Percentiles rank a stretch among this genome's conserved stretches.
phyloP scores from a whole-genome alignment of 2,797 vertebrate species.

The Benthosema pterotum region DNA sequence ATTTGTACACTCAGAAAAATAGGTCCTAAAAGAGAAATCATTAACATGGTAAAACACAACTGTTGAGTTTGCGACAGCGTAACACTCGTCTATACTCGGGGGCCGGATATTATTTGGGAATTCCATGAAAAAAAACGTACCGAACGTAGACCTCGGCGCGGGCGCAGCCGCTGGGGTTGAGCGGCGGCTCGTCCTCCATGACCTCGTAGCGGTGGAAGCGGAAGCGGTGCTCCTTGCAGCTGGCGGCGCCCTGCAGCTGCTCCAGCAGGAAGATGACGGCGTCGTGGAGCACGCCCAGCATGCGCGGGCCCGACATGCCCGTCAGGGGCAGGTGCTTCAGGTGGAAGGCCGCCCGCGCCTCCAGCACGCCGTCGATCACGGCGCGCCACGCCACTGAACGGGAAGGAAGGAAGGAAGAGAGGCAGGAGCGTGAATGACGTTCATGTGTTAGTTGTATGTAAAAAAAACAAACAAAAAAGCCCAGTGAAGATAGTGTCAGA shows the following conservation, averaged over 20 bases:
- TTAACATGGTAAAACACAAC: too few relatives aligned
- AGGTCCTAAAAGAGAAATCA: too few relatives aligned
- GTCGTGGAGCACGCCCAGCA: constrained; percentile 89
- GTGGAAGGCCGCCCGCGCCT: constrained; percentile 85
- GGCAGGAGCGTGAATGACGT: too few relatives aligned
- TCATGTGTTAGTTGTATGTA: too few relatives aligned
- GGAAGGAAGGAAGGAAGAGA: constrained; percentile 4
- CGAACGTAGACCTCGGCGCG: constrained; percentile 86
- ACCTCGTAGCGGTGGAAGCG: constrained; percentile 89
- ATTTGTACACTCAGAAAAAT: too few relatives aligned
- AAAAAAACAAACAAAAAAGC: too few relatives aligned
- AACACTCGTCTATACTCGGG: too few relatives aligned
- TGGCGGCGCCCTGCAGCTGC: constrained; percentile 86
- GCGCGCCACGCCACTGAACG: constrained; percentile 90
- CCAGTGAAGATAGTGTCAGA: too few relatives aligned
- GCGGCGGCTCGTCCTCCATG: constrained; percentile 85
- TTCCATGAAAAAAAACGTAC: too few relatives aligned
- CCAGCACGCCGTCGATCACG: constrained; percentile 88
- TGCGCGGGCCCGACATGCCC: constrained; percentile 83
- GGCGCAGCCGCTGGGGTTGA: constrained; percentile 89
- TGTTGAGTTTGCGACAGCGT: too few relatives aligned
- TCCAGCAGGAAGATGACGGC: constrained; percentile 92
- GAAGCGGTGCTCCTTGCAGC: constrained; percentile 87
- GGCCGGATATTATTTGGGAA: too few relatives aligned
- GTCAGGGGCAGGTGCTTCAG: constrained; percentile 87